Evolutionary conservation across 2,888 invertebrate species (phyloP), one percentile per base, ranked within the genome.

Genomic region (Ptychoptera albimana): DNA sequence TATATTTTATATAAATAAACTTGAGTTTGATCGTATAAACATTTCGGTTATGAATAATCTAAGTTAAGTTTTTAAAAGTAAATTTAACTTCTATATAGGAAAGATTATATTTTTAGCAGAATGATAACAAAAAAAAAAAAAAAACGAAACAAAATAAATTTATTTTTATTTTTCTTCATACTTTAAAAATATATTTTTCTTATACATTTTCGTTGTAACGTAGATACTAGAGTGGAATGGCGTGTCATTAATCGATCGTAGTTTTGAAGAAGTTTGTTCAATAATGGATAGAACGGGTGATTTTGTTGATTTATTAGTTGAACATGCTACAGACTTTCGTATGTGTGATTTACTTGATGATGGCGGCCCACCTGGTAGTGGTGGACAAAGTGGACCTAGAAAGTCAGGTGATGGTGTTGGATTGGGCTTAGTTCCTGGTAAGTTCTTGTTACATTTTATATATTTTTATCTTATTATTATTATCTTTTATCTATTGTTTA

Each of bases 211-310:
- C 7, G 23, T 5, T 23, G 7, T 5, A 23, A 23, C 50, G 5
- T 53, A 82, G 82, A 86, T 94, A 44, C 67, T 93, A 49, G 89
- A 92, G 63, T 93, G 93, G 91, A 82, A 84, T 50, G 88, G 91
- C 0, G 79, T 89, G 48, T 82, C 86, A 0, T 70, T 94, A 48
- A 82, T 84, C 41, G 91, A 92, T 68, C 81, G 88, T 53, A 91
- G 87, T 52, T 93, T 91, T 60, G 93, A 94, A 62, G 92, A 93
- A 62, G 88, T 92, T 35, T 82, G 85, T 59, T 79, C 84, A 46
- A 86, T 92, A 53, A 80, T 92, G 73, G 89, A 89, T 62, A 77
- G 82, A 46, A 81, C 84, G 32, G 84, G 86, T 2, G 91, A 92
- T 61, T 74, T 78, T 48, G 86, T 87, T 2, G 92, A 93, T 57